phyloP scores from a whole-genome alignment of 2,113 vertebrate species.

The Lucifuga dentata region DNA sequence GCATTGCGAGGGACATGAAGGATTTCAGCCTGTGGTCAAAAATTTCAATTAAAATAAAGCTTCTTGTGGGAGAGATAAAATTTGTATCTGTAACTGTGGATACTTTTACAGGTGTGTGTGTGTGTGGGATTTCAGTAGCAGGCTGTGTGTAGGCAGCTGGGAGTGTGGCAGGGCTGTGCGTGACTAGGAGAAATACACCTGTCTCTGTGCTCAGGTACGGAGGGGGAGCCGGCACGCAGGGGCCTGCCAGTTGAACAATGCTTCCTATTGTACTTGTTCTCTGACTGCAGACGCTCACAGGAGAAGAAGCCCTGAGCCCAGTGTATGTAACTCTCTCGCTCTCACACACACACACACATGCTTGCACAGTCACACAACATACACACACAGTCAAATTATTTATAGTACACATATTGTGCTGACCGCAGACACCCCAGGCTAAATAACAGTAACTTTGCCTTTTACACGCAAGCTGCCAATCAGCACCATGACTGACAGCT shows the following conservation, averaged over 20 bases:
- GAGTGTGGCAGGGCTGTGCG: conserved; percentile 81
- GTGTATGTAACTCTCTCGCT: conserved; percentile 39
- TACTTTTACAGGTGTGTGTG: conserved; percentile 34
- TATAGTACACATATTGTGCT: conserved; percentile 79
- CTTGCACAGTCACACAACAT: conserved; percentile 59
- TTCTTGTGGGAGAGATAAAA: not conserved
- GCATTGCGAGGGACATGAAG: too few relatives aligned
- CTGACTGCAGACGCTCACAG: conserved; percentile 76
- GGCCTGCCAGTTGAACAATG: conserved; percentile 89
- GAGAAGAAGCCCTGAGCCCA: conserved; percentile 83
- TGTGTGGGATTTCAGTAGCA: conserved; percentile 42
- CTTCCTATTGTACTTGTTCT: conserved; percentile 84
- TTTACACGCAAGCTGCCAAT: conserved; percentile 85
- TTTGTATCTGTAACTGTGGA: conserved; percentile 9
- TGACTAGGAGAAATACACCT: conserved; percentile 89
- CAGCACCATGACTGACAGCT: conserved; percentile 58
- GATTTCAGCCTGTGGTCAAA: not conserved
- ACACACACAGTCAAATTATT: conserved; percentile 66
- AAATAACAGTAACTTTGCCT: conserved; percentile 71
- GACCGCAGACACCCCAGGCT: conserved; percentile 79
- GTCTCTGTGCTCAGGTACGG: conserved; percentile 86
- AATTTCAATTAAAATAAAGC: not conserved
- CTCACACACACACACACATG: conserved; percentile 28
- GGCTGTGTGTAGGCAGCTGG: conserved; percentile 69
- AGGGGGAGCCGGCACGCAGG: conserved; percentile 84